phyloP scores from a whole-genome alignment of 2,888 invertebrate species.

The Macrophya annulata region DNA sequence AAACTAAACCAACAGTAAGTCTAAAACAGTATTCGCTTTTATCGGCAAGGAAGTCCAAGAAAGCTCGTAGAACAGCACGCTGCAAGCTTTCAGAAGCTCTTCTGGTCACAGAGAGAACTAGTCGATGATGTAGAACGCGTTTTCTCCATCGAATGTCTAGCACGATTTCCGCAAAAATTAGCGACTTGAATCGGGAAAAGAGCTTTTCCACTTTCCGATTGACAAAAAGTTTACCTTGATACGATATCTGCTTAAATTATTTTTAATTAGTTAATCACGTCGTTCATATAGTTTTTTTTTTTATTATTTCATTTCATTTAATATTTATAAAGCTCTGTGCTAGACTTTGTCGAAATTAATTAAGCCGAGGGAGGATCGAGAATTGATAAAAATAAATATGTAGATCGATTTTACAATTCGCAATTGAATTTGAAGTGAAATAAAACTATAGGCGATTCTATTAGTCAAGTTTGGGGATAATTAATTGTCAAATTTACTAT shows the following conservation, averaged over 20 bases:
- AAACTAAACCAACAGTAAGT: neutral
- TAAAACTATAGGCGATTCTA: neutral
- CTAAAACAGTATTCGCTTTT: neutral
- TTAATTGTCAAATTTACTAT: neutral
- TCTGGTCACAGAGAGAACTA: neutral
- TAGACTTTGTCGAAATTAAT: neutral
- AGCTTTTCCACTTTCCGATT: neutral
- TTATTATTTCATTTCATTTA: neutral
- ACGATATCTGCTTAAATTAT: neutral
- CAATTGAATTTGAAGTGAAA: neutral
- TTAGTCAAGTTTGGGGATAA: neutral
- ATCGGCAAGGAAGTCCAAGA: constrained; percentile 30
- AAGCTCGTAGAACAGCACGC: neutral
- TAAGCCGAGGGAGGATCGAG: too few species aligned
- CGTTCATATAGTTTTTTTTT: neutral
- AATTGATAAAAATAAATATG: neutral
- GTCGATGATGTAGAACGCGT: constrained; percentile 32
- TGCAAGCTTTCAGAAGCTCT: constrained; percentile 7
- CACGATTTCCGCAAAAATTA: neutral
- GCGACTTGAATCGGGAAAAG: neutral
- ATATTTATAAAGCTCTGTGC: neutral
- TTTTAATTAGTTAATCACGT: neutral
- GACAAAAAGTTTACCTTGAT: neutral
- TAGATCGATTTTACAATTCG: neutral
- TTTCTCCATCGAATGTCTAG: neutral